These are phyloP conservation scores for Siphlonurus alternatus DNA, from an alignment of 2,888 invertebrate genomes.

Conservation along the genomic window DNA sequence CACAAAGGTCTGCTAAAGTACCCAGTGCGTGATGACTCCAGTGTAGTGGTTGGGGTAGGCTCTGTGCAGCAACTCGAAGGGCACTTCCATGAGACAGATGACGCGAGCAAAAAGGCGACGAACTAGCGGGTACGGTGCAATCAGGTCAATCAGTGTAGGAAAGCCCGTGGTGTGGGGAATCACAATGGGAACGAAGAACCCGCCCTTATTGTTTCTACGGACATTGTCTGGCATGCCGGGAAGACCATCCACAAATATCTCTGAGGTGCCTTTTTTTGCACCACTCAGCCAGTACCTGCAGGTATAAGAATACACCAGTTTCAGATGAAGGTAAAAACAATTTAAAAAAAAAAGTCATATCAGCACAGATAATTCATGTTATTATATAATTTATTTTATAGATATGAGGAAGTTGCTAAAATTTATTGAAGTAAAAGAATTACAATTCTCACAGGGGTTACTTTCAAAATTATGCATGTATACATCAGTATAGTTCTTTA, in stretches of 20 bases:
- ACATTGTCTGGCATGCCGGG: slow-evolving; percentile 63
- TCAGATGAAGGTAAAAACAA: too few relatives aligned
- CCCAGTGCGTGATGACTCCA: slow-evolving; percentile 41
- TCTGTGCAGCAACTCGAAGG: slow-evolving; percentile 42
- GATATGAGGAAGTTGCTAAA: too few relatives aligned
- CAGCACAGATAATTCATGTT: neutral
- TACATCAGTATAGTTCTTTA: neutral
- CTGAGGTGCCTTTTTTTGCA: slow-evolving; percentile 56
- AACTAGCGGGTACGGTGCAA: slow-evolving; percentile 42
- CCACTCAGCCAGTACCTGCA: slow-evolving; percentile 60
- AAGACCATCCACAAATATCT: slow-evolving; percentile 64
- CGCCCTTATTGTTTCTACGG: slow-evolving; percentile 38
- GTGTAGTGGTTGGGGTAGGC: slow-evolving; percentile 47
- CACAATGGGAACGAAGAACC: slow-evolving; percentile 46
- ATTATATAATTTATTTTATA: too few relatives aligned
- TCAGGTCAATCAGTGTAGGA: slow-evolving; percentile 35
- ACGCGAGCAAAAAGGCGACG: slow-evolving; percentile 47
- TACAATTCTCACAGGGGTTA: too few relatives aligned
- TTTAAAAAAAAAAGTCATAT: too few relatives aligned
- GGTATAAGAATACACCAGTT: slow-evolving; percentile 9
- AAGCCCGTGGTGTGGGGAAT: slow-evolving; percentile 35
- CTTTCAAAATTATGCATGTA: too few relatives aligned
- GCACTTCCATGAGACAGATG: slow-evolving; percentile 39
- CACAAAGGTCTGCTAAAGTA: too few relatives aligned
- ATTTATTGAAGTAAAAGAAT: too few relatives aligned